Evolutionary conservation across 2,797 vertebrate genomes (phyloP).

Genomic region (Valencia hispanica): DNA sequence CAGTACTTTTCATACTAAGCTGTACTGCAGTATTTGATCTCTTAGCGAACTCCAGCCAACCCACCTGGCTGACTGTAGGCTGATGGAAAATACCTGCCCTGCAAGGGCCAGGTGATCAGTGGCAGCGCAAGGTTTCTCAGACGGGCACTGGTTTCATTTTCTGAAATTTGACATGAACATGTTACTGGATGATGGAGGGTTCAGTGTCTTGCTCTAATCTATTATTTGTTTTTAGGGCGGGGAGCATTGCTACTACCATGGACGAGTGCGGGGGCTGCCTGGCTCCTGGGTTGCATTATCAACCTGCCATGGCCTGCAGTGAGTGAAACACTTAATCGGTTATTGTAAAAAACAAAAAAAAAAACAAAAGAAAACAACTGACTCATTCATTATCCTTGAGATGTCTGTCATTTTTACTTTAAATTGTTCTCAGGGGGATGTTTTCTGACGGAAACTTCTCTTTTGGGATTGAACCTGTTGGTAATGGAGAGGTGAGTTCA

Average conservation of each 20-base stretch:
- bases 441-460: conserved; percentile 90
- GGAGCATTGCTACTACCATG: conserved; percentile 97
- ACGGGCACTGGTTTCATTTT: conserved; percentile 29
- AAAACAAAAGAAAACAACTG: too few species aligned
- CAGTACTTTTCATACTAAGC: not conserved
- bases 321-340: conserved; percentile 65
- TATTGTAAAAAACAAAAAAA: not conserved
- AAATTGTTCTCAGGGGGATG: conserved; percentile 83
- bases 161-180: conserved; percentile 25
- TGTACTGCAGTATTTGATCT: conserved; percentile 48
- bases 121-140: not conserved
- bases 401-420: not conserved
- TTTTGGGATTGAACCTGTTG: conserved; percentile 86
- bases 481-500: conserved; percentile 69
- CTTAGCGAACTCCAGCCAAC: conserved; percentile 18
- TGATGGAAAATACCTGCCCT: conserved; percentile 38
- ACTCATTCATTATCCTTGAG: not conserved
- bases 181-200: conserved; percentile 22
- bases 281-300: conserved; percentile 90
- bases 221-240: conserved; percentile 80
- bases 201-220: conserved; percentile 19
- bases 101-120: conserved; percentile 15
- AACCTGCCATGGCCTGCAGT: conserved; percentile 92
- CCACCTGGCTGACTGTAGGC: not conserved
- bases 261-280: conserved; percentile 82